Evolutionary conservation across 1,140 invertebrate species (phyloP).

Genomic region (Listronotus oregonensis): DNA sequence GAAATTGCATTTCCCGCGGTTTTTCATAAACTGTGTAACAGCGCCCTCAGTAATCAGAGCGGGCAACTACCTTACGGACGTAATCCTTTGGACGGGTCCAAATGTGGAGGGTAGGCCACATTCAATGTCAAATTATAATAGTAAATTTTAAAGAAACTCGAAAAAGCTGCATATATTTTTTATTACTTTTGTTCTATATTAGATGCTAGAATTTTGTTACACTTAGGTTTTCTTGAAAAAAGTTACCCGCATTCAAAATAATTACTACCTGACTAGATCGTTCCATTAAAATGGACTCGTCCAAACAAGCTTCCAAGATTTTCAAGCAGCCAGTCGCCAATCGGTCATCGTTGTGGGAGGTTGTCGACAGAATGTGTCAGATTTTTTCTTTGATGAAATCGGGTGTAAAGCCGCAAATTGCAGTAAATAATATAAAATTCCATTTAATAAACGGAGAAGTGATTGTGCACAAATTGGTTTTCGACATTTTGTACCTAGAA

Average conservation of each 20-base stretch:
- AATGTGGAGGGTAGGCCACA: slow-evolving; percentile 29
- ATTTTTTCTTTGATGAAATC: slow-evolving; percentile 54
- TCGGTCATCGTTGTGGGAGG: slow-evolving; percentile 52
- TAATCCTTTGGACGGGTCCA: slow-evolving; percentile 37
- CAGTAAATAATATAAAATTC: slow-evolving; percentile 44
- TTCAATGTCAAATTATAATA: slow-evolving; percentile 19
- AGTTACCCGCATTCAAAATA: slow-evolving; percentile 2
- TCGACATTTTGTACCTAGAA: slow-evolving; percentile 34
- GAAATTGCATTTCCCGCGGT: slow-evolving; percentile 12
- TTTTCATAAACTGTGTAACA: slow-evolving; percentile 11
- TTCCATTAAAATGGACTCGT: slow-evolving; percentile 48
- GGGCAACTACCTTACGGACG: slow-evolving; percentile 7
- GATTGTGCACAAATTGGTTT: slow-evolving; percentile 36
- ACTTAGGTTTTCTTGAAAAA: too few species aligned
- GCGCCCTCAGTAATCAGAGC: slow-evolving; percentile 8
- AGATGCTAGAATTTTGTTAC: neutral
- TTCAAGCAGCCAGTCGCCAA: slow-evolving; percentile 55
- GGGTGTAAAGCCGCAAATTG: slow-evolving; percentile 47
- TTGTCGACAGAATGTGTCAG: slow-evolving; percentile 55
- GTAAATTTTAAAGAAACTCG: neutral
- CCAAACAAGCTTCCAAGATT: slow-evolving; percentile 57
- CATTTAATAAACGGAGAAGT: slow-evolving; percentile 37
- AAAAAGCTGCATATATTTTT: neutral
- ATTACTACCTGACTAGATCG: slow-evolving; percentile 32
- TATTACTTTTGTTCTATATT: neutral